phyloP scores from a whole-genome alignment of 2,888 invertebrate genomes.

The Pammene aurita region DNA sequence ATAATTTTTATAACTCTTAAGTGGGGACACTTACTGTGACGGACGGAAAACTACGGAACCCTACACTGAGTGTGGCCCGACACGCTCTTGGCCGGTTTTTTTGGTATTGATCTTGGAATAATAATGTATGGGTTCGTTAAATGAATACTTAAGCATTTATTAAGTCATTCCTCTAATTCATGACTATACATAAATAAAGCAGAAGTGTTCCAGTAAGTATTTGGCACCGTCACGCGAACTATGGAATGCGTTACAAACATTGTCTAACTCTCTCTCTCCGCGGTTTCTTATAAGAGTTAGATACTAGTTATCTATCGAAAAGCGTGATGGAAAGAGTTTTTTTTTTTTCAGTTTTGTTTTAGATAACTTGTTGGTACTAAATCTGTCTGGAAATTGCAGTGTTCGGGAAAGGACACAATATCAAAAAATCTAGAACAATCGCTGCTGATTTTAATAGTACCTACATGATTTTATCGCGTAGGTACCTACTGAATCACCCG shows the following conservation, averaged over 20 bases:
- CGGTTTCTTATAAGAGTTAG: constrained; percentile 19
- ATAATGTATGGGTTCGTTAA: no score
- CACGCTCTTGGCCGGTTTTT: no score
- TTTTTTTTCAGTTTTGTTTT: neutral
- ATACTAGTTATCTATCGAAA: constrained; percentile 30
- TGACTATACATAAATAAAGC: constrained; percentile 26
- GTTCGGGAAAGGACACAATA: no score
- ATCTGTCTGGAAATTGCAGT: neutral
- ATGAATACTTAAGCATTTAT: neutral
- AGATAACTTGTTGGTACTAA: neutral
- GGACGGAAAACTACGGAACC: no score
- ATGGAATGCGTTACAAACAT: constrained; percentile 24
- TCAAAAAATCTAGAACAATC: no score
- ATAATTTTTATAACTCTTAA: no score
- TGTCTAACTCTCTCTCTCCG: constrained; percentile 27
- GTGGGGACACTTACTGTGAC: no score
- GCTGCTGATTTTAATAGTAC: no score
- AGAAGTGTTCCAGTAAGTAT: constrained; percentile 28
- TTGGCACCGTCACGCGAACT: constrained; percentile 32
- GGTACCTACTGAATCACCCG: no score
- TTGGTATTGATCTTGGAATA: no score
- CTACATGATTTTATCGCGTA: no score
- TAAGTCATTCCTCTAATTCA: neutral
- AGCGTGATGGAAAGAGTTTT: neutral
- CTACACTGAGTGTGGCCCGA: no score